Evolutionary conservation across 2,888 invertebrate genomes (phyloP).

Genomic region (Dryocosmus kuriphilus): DNA sequence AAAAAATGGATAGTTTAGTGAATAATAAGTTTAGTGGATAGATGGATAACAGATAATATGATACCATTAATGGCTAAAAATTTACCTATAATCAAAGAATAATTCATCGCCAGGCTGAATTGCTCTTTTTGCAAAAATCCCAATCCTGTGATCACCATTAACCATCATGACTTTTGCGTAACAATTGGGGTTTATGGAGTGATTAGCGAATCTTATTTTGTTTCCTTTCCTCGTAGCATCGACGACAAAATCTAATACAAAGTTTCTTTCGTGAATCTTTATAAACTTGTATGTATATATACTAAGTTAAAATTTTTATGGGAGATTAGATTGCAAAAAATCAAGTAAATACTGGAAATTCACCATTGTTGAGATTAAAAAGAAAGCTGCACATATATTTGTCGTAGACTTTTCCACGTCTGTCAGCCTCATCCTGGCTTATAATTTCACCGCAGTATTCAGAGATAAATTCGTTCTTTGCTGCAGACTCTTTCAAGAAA

Average conservation of each 20-base stretch:
- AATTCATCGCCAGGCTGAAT: constrained; percentile 98
- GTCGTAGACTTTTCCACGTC: constrained; percentile 99
- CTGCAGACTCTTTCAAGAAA: constrained; percentile 95
- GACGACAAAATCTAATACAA: constrained; percentile 93
- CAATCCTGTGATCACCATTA: constrained; percentile 94
- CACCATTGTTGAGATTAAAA: constrained; percentile 98
- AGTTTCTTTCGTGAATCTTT: too few relatives aligned
- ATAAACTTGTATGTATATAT: too few relatives aligned
- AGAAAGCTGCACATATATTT: constrained; percentile 99
- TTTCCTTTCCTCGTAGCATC: constrained; percentile 99
- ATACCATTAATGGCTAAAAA: too few relatives aligned
- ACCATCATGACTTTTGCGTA: constrained; percentile 99
- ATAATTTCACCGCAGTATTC: constrained; percentile 99
- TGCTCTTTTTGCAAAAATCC: constrained; percentile 97
- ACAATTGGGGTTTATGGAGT: constrained; percentile 99
- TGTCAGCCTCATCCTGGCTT: constrained; percentile 98
- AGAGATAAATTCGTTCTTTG: constrained; percentile 99
- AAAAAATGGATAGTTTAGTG: constrained; percentile 58
- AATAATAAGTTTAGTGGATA: too few relatives aligned
- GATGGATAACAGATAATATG: too few relatives aligned
- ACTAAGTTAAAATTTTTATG: neutral
- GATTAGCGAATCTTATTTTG: constrained; percentile 99
- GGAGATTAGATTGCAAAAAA: too few relatives aligned
- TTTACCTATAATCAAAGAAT: constrained; percentile 97
- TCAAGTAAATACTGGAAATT: too few relatives aligned